Conservation (phyloP, 2,888 invertebrate species). For the Helleia helle region DNA sequence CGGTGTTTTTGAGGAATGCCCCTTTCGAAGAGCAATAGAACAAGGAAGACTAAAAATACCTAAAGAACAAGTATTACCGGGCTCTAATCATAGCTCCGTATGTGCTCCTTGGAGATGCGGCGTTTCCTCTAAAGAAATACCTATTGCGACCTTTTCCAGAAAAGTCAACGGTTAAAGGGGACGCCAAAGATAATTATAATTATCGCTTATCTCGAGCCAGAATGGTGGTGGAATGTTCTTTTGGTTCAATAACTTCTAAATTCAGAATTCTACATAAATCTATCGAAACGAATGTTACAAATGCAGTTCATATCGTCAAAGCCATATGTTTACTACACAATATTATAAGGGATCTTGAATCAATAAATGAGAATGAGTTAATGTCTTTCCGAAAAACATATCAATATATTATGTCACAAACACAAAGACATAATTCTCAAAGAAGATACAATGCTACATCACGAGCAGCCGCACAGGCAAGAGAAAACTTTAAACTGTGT, state of each 20-base stretch:
- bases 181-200: conserved; percentile 23
- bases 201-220: conserved; percentile 20
- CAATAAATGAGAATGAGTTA: no score
- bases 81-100: conserved; percentile 13
- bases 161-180: conserved; percentile 13
- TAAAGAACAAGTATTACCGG: conserved; percentile 20
- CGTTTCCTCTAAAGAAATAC: conserved; percentile 21
- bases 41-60: no score
- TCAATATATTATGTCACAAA: conserved; percentile 17
- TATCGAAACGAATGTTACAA: conserved; percentile 20
- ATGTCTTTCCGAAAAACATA: conserved; percentile 19
- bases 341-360: conserved; percentile 22
- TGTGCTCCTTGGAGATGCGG: conserved; percentile 16
- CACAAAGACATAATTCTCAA: conserved; percentile 16
- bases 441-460: conserved; percentile 17
- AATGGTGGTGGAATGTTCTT: conserved; percentile 22
- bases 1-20: conserved; percentile 9
- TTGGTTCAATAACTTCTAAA: conserved; percentile 22
- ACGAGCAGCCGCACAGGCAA: conserved; percentile 21
- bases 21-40: no score
- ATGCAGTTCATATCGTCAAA: conserved; percentile 22
- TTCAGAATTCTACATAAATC: conserved; percentile 22
- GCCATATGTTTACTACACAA: conserved; percentile 21
- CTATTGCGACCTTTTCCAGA: conserved; percentile 15
- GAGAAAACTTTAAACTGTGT: no score